A percentile compares a stretch with the other conserved stretches of the same genome.
Conservation (phyloP, 2,113 vertebrate species). For the Pollimyrus isidori region DNA sequence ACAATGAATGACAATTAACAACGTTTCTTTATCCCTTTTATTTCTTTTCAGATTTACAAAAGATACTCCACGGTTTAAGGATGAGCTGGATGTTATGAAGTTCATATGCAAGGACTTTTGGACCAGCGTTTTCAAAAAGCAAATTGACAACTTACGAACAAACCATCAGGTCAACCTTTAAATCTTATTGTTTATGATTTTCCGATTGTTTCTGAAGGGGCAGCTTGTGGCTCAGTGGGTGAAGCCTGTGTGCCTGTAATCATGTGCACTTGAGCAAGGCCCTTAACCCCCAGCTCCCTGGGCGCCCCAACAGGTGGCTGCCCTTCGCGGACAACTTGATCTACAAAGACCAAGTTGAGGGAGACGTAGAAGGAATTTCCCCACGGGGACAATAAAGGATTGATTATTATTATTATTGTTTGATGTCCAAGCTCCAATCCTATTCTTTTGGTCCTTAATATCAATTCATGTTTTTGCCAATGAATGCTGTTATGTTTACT, state of each 20-base stretch:
- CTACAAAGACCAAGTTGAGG: too few relatives aligned
- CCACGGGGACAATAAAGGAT: too few relatives aligned
- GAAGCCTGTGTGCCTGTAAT: too few relatives aligned
- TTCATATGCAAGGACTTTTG: slow-evolving; percentile 97
- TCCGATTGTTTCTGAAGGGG: too few relatives aligned
- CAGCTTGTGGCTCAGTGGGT: too few relatives aligned
- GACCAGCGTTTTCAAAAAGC: slow-evolving; percentile 92
- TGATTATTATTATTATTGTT: too few relatives aligned
- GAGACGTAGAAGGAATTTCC: too few relatives aligned
- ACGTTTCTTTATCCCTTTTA: background rate
- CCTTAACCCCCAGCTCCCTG: too few relatives aligned
- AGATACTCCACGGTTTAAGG: slow-evolving; percentile 90
- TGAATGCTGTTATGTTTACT: background rate
- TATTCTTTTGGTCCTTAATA: background rate
- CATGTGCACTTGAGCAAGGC: too few relatives aligned
- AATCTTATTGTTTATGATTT: background rate
- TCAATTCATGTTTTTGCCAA: background rate
- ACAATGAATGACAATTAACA: background rate
- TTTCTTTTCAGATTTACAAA: slow-evolving; percentile 76
- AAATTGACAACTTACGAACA: slow-evolving; percentile 89
- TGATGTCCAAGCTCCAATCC: background rate
- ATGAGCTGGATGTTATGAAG: slow-evolving; percentile 94
- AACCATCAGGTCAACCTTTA: slow-evolving; percentile 76
- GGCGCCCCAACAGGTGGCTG: too few relatives aligned
- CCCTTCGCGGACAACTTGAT: too few relatives aligned